phyloP scores from a whole-genome alignment of 2,113 vertebrate species.

The Crotalus viridis region DNA sequence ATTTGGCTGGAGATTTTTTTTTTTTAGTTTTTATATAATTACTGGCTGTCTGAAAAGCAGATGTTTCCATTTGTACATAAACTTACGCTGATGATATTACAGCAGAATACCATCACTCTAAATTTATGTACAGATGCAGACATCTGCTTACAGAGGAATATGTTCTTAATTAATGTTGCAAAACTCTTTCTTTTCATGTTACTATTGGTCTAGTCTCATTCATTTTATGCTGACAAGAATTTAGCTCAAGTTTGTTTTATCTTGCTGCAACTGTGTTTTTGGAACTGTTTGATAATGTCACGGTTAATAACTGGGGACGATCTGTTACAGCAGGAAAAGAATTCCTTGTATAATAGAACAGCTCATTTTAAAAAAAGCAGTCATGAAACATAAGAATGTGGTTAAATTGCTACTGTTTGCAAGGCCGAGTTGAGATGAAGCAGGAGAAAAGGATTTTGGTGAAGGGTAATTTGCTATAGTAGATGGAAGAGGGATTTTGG shows the following conservation, averaged over 20 bases:
- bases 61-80: not conserved
- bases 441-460: not conserved
- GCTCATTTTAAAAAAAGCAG: not conserved
- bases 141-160: not conserved
- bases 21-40: not conserved
- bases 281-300: not conserved
- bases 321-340: not conserved
- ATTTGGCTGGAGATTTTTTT: not conserved
- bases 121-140: too few relatives aligned
- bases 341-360: not conserved
- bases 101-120: too few relatives aligned
- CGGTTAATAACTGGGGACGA: not conserved
- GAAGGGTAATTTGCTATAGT: not conserved
- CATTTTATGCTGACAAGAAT: not conserved
- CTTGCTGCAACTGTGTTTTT: not conserved
- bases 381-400: not conserved
- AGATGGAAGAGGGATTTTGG: not conserved
- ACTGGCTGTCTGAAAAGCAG: not conserved
- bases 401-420: not conserved
- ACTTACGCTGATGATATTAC: not conserved
- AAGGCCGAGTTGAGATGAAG: not conserved
- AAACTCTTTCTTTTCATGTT: not conserved
- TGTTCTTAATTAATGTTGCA: not conserved
- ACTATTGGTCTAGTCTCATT: not conserved
- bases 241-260: not conserved